A percentile compares a stretch with the other conserved stretches of the same genome.
These are phyloP conservation scores for Lepidonotus clava DNA, from an alignment of 2,888 invertebrate genomes.

Conservation along the genomic window DNA sequence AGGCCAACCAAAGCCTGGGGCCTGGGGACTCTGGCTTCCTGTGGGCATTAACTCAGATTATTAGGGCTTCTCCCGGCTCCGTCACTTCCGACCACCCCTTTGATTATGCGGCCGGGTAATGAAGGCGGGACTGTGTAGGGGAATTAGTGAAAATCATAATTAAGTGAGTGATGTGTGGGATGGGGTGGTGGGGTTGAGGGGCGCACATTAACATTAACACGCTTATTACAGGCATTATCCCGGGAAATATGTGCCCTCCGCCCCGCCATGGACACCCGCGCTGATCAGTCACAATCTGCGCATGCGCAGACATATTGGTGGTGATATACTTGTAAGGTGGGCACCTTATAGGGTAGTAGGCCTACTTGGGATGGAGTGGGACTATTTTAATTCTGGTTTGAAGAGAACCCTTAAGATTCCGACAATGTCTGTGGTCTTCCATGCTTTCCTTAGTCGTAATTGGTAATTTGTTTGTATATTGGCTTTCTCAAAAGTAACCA, in stretches of 20 bases:
- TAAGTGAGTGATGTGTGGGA: slow-evolving; percentile 32
- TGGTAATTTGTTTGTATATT: too few species aligned
- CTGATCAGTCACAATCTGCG: background rate
- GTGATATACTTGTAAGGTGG: background rate
- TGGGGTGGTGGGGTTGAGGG: background rate
- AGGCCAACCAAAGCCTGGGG: too few species aligned
- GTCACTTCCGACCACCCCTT: slow-evolving; percentile 41
- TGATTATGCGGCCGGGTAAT: slow-evolving; percentile 48
- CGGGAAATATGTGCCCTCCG: background rate
- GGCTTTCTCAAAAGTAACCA: too few species aligned
- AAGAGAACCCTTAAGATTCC: too few species aligned
- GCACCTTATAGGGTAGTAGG: too few species aligned
- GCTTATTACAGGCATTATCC: slow-evolving; percentile 10
- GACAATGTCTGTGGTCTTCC: too few species aligned
- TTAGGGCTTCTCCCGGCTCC: background rate
- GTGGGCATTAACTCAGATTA: slow-evolving; percentile 33
- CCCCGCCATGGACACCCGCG: background rate
- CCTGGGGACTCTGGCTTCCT: too few species aligned
- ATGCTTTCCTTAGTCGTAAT: too few species aligned
- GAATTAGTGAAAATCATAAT: slow-evolving; percentile 39
- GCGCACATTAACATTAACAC: background rate
- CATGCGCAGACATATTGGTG: background rate
- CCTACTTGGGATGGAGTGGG: too few species aligned
- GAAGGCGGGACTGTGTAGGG: background rate
- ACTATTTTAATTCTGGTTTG: too few species aligned